Conservation (phyloP, 2,797 vertebrate genomes). For the Lophius americanus region DNA sequence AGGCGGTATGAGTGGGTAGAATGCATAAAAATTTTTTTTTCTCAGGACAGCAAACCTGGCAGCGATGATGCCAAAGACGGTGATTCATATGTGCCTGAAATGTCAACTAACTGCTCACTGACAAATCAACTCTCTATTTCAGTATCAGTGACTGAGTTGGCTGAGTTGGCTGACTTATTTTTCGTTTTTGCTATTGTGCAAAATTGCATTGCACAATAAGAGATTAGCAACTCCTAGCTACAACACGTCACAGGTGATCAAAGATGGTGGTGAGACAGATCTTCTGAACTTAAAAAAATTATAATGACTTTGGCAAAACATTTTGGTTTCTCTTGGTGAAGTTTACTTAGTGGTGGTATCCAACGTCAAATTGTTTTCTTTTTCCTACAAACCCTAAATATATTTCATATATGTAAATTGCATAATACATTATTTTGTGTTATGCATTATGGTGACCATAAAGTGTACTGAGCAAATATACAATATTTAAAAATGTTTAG, state of each 20-base stretch:
- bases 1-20: too few relatives aligned
- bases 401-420: background rate
- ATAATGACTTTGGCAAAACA: conserved; percentile 21
- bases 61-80: background rate
- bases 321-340: conserved; percentile 18
- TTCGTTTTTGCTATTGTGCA: conserved; percentile 4
- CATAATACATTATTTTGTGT: background rate
- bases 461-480: too few relatives aligned
- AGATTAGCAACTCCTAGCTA: conserved; percentile 32
- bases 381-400: background rate
- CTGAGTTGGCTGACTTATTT: background rate
- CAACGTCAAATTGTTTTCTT: conserved; percentile 4
- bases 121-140: background rate
- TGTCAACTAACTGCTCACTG: background rate
- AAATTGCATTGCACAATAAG: background rate
- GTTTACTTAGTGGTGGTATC: conserved; percentile 17
- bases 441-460: too few relatives aligned
- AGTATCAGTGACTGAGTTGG: background rate
- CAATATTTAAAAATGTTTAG: too few relatives aligned
- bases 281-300: background rate
- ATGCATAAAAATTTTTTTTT: too few relatives aligned
- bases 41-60: conserved; percentile 16
- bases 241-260: conserved; percentile 23
- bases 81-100: conserved; percentile 20
- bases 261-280: conserved; percentile 1